Base-by-base conservation (phyloP, 2,888 invertebrate species). In the Blomia tropicalis region DNA sequence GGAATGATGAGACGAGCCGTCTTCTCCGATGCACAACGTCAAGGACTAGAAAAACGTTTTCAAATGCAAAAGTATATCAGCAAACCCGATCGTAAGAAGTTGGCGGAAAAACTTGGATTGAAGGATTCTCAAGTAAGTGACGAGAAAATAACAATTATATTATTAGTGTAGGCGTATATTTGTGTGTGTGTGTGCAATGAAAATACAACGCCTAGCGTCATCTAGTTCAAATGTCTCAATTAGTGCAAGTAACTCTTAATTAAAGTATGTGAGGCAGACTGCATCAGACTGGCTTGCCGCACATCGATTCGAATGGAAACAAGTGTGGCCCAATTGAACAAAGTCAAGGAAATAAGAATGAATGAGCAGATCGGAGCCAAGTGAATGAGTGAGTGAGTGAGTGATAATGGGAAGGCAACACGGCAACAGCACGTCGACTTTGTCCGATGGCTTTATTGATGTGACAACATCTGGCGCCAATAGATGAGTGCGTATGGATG, bases 1-100 rank as follows among this genome's bases (percentile, higher is more conserved):
- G 93, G 93, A 1, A 95, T 95, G 93, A 87, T 95, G 85, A 78
- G 95, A 43, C 78, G 96, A 43, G 95, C 96, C 0, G 96, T 96
- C 43, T 96, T 96, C 80, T 88, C 88, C 2, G 95, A 96, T 73
- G 82, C 88, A 0, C 96, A 96, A 73, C 79, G 96, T 51, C 91
- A 92, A 70, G 95, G 95, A 0, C 78, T 96, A 68, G 96, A 96
- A 77, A 86, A 91, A 72, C 79, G 91, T 72, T 96, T 96, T 77
- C 90, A 91, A 74, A 83, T 90, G 59, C 95, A 95, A 76, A 95
- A 95, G 75, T 96, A 96, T 77, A 96, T 96, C 74, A 92, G 91
- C 72, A 96, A 96, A 74, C 95, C 95, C 0, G 96, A 96, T 75
- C 80, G 96, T 74, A 95, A 93, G 79, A 92, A 93, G 71, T 77